Conservation (phyloP, 2,113 vertebrate species). For the Sander vitreus region DNA sequence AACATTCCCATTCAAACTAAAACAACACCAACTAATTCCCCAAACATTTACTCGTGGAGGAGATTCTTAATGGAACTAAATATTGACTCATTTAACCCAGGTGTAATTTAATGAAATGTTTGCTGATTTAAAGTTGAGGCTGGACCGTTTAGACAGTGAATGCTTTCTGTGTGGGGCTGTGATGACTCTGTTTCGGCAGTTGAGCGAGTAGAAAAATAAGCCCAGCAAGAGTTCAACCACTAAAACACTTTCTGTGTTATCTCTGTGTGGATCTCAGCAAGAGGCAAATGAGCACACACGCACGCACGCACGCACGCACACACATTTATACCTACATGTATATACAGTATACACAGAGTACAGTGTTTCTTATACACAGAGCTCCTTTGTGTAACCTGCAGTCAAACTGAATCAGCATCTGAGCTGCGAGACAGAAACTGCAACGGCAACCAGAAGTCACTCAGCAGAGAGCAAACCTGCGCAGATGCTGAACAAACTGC, state of each 20-base stretch:
- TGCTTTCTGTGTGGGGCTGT: slow-evolving; percentile 34
- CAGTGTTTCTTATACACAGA: slow-evolving; percentile 53
- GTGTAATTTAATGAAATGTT: slow-evolving; percentile 61
- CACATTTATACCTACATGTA: slow-evolving; percentile 29
- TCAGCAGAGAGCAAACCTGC: background rate
- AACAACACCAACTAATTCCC: slow-evolving; percentile 67
- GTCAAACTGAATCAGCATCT: slow-evolving; percentile 37
- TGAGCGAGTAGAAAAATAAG: slow-evolving; percentile 44
- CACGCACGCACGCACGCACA: background rate
- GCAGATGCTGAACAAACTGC: background rate
- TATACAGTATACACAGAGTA: slow-evolving; percentile 57
- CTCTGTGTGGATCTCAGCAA: slow-evolving; percentile 37
- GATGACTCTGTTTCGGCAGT: slow-evolving; percentile 40
- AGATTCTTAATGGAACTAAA: slow-evolving; percentile 60
- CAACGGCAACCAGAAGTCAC: background rate
- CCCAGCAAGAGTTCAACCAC: background rate
- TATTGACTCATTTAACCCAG: slow-evolving; percentile 56
- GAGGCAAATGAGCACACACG: background rate
- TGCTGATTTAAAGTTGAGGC: slow-evolving; percentile 44
- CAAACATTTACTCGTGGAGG: slow-evolving; percentile 72
- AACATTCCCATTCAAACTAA: slow-evolving; percentile 69
- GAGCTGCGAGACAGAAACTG: slow-evolving; percentile 8
- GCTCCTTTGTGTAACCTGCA: slow-evolving; percentile 55
- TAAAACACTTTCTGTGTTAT: slow-evolving; percentile 48
- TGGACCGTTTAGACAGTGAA: slow-evolving; percentile 2